Conservation (phyloP, 1,140 invertebrate species). For the Polyergus mexicanus region DNA sequence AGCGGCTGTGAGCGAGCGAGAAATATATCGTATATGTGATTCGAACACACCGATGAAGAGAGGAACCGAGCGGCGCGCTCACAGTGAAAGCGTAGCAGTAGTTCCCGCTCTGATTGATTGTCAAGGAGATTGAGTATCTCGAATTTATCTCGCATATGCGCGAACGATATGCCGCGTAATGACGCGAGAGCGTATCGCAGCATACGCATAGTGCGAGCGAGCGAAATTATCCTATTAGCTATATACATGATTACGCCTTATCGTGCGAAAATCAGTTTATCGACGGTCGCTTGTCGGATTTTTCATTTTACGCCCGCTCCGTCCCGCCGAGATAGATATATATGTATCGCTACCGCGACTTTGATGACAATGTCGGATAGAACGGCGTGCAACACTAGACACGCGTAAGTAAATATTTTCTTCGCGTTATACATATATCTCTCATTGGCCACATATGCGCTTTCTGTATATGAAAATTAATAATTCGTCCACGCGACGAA, state of each 20-base stretch:
- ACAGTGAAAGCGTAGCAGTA: slow-evolving; percentile 67
- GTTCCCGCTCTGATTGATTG: slow-evolving; percentile 68
- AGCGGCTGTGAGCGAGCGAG: slow-evolving; percentile 2
- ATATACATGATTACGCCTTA: slow-evolving; percentile 40
- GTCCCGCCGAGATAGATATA: slow-evolving; percentile 19
- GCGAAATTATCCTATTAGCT: slow-evolving; percentile 48
- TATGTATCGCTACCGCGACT: neutral
- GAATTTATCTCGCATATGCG: slow-evolving; percentile 62
- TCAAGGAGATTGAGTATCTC: slow-evolving; percentile 68
- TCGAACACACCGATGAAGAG: slow-evolving; percentile 11
- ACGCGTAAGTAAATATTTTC: neutral
- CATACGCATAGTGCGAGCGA: slow-evolving; percentile 33
- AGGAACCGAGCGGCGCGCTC: neutral
- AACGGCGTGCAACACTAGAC: neutral
- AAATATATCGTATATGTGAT: neutral
- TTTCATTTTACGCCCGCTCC: slow-evolving; percentile 14
- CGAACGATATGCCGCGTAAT: slow-evolving; percentile 55
- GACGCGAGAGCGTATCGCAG: slow-evolving; percentile 34
- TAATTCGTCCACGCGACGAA: neutral
- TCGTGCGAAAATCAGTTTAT: slow-evolving; percentile 57
- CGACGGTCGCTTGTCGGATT: slow-evolving; percentile 46
- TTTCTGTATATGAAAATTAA: slow-evolving; percentile 32
- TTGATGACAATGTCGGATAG: slow-evolving; percentile 4
- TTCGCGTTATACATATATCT: neutral
- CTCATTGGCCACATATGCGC: neutral